Evolutionary conservation across 1,140 invertebrate genomes (phyloP), one percentile per base, ranked within the genome.

Genomic region (Cotesia chilonis): DNA sequence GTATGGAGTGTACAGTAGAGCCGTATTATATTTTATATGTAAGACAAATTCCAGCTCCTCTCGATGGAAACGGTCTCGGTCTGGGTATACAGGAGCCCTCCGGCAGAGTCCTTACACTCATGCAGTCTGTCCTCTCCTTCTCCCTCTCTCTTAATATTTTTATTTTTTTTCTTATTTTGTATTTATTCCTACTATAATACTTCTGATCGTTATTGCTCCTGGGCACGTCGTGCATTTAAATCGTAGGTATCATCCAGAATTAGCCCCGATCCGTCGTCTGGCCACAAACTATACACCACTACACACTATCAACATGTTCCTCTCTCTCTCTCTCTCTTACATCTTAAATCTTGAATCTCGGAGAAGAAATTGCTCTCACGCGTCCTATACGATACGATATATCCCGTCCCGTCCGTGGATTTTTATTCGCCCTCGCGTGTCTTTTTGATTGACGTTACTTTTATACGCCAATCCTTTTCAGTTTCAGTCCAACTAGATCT

Each of bases 1-100:
- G 28, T 28, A 28, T 28, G 28, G 28, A 28, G 28, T 28, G 28
- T 28, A 66, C 14, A 66, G 20, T 38, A 51, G 64, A 51, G 38
- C 51, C n/a, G 28, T 28, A 28, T 28, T 28, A 28, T 28, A 28
- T 28, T 28, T 28, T 28, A 28, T 28, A 28, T 10, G 28, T 36
- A 63, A 38, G 64, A 54, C 57, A 71, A 72, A 66, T 64, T 75
- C 71, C 17, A 28, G 35, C 51, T 66, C 69, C 71, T 75, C 71
- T 75, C 64, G 74, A 75, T 75, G 74, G 74, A 72, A 72, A 75
- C 72, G 68, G 74, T 75, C 74, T 55, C 57, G 51, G 64, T 28
- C 28, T 28, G 28, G 28, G 28, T 28, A 28, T 3, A 28, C 28
- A 28, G 28, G 28, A 28, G 28, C 28, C 74, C 74, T 73, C 37